Percentiles rank a stretch among this genome's conserved stretches.
Conservation (phyloP, 1,140 invertebrate genomes). For the Drosophila triauraria region DNA sequence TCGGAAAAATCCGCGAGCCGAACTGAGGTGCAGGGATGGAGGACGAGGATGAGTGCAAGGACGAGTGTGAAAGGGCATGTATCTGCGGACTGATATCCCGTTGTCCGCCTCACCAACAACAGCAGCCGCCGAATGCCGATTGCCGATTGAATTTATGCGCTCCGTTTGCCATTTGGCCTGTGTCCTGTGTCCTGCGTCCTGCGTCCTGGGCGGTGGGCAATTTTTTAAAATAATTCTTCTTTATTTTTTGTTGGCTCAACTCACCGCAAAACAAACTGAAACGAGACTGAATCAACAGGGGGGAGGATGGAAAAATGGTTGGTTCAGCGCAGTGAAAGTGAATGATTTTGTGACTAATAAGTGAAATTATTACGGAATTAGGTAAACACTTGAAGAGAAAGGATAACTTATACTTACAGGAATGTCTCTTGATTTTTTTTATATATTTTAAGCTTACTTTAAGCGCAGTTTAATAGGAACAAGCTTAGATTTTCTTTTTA, state of each 20-base stretch:
- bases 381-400: too few relatives aligned
- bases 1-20: constrained; percentile 17
- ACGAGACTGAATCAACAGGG: constrained; percentile 57
- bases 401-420: too few relatives aligned
- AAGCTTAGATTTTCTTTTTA: too few relatives aligned
- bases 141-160: constrained; percentile 63
- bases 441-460: too few relatives aligned
- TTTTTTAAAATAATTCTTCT: constrained; percentile 59
- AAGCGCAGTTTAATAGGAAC: too few relatives aligned
- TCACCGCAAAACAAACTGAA: constrained; percentile 36
- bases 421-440: too few relatives aligned
- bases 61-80: constrained; percentile 81
- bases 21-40: not conserved
- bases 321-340: constrained; percentile 3
- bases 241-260: constrained; percentile 39
- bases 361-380: not conserved
- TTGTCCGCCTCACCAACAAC: constrained; percentile 43
- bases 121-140: not conserved
- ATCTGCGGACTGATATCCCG: constrained; percentile 81
- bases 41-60: constrained; percentile 23
- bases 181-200: constrained; percentile 21
- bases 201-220: constrained; percentile 55
- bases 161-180: constrained; percentile 57
- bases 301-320: constrained; percentile 15
- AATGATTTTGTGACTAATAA: constrained; percentile 12